phyloP scores from a whole-genome alignment of 2,797 vertebrate species.

The Amblyopsis hoosieri region DNA sequence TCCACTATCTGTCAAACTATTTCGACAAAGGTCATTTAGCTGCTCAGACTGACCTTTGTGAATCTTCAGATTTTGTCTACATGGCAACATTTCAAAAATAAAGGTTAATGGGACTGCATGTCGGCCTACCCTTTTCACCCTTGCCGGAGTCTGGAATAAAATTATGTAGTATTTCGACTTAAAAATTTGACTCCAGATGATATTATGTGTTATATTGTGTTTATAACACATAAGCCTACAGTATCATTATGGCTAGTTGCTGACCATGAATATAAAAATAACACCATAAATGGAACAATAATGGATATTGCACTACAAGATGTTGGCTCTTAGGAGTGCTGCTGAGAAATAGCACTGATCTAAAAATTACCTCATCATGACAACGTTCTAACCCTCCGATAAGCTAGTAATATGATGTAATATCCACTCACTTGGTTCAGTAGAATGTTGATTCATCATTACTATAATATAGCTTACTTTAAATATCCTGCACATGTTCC shows the following conservation, averaged over 20 bases:
- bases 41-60: constrained; percentile 71
- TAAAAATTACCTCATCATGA: constrained; percentile 26
- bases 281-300: constrained; percentile 4
- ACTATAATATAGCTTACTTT: no score
- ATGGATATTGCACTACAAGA: constrained; percentile 27
- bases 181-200: no score
- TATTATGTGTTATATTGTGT: background rate
- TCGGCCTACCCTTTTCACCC: constrained; percentile 1
- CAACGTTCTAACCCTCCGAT: background rate
- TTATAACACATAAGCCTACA: background rate
- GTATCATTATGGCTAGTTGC: background rate
- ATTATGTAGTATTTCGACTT: background rate
- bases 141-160: constrained; percentile 22
- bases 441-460: no score
- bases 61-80: constrained; percentile 38
- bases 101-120: constrained; percentile 74
- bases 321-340: constrained; percentile 24
- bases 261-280: background rate
- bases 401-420: no score
- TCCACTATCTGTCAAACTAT: constrained; percentile 34
- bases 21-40: constrained; percentile 56
- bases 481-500: no score
- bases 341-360: background rate
- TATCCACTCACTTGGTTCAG: no score
- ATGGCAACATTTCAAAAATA: constrained; percentile 71